Evolutionary conservation across 1,140 invertebrate genomes (phyloP).

Genomic region (Drosophila nikananu): DNA sequence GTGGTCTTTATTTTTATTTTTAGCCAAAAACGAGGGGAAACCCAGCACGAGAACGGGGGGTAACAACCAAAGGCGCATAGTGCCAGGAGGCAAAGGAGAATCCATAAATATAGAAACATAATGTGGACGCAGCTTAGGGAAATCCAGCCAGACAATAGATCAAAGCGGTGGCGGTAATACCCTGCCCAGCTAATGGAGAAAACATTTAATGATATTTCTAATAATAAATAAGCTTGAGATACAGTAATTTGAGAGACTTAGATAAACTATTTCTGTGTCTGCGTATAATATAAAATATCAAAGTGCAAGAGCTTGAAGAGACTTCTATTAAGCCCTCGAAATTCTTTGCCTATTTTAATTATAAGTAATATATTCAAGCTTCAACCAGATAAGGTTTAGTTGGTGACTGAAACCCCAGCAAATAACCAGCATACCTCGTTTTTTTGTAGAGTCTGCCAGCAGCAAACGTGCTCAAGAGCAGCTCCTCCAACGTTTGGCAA

Average conservation of each 20-base stretch:
- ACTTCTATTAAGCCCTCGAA: neutral
- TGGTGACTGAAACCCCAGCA: neutral
- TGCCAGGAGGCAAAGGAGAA: slow-evolving; percentile 48
- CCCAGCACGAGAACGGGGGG: slow-evolving; percentile 30
- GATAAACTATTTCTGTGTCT: neutral
- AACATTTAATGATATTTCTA: slow-evolving; percentile 3
- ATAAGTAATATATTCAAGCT: slow-evolving; percentile 1
- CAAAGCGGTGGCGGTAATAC: slow-evolving; percentile 21
- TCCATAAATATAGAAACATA: slow-evolving; percentile 44
- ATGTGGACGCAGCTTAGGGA: slow-evolving; percentile 47
- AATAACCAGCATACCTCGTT: slow-evolving; percentile 8
- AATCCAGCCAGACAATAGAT: slow-evolving; percentile 19
- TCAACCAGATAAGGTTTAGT: slow-evolving; percentile 2
- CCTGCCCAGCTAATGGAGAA: slow-evolving; percentile 10
- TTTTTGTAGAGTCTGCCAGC: neutral
- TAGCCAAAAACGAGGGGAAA: slow-evolving; percentile 42
- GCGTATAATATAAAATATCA: neutral
- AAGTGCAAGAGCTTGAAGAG: neutral
- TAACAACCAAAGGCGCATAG: slow-evolving; percentile 40
- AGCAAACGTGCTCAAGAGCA: slow-evolving; percentile 47
- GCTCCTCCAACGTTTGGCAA: slow-evolving; percentile 26
- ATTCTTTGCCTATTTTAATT: neutral
- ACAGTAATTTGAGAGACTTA: neutral
- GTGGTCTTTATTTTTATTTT: slow-evolving; percentile 74
- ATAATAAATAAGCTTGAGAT: slow-evolving; percentile 5